These are phyloP conservation scores for Serranus cabrilla DNA, from an alignment of 2,797 vertebrate species.

Conservation along the genomic window DNA sequence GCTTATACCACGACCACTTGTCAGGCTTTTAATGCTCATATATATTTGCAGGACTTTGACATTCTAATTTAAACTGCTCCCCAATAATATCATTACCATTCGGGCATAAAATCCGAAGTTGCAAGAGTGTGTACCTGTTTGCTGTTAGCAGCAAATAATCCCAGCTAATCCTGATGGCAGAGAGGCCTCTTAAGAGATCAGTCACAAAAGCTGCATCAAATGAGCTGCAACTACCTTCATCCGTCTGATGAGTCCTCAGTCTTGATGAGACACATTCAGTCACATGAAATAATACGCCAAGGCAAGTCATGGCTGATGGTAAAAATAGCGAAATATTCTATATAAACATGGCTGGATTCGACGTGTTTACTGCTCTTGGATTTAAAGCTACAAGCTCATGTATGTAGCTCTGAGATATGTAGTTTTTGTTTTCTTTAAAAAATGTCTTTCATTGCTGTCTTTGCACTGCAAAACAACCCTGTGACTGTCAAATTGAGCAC, in stretches of 20 bases:
- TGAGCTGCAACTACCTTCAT: constrained; percentile 49
- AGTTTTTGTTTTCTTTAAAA: constrained; percentile 2
- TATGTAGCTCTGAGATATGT: not conserved
- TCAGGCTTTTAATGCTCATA: constrained; percentile 43
- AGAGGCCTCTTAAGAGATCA: constrained; percentile 58
- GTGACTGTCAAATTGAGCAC: constrained; percentile 21
- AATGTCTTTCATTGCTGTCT: not conserved
- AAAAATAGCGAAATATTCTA: constrained; percentile 34
- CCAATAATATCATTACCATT: not conserved
- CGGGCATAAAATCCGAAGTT: constrained; percentile 16
- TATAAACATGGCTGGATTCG: not conserved
- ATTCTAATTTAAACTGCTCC: constrained; percentile 22
- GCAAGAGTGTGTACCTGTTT: constrained; percentile 52
- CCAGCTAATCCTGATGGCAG: constrained; percentile 59
- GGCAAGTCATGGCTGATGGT: constrained; percentile 12
- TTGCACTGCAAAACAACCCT: constrained; percentile 22
- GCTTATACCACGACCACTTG: constrained; percentile 56
- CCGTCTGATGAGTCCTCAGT: constrained; percentile 46
- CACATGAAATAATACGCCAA: constrained; percentile 33
- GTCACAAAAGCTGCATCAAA: constrained; percentile 59
- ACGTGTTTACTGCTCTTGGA: constrained; percentile 1
- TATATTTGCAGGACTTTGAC: constrained; percentile 26
- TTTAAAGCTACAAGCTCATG: not conserved
- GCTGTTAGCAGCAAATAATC: constrained; percentile 58
- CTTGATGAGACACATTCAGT: constrained; percentile 37